Evolutionary conservation across 2,797 vertebrate species (phyloP).

Genomic region (Vultur gryphus): DNA sequence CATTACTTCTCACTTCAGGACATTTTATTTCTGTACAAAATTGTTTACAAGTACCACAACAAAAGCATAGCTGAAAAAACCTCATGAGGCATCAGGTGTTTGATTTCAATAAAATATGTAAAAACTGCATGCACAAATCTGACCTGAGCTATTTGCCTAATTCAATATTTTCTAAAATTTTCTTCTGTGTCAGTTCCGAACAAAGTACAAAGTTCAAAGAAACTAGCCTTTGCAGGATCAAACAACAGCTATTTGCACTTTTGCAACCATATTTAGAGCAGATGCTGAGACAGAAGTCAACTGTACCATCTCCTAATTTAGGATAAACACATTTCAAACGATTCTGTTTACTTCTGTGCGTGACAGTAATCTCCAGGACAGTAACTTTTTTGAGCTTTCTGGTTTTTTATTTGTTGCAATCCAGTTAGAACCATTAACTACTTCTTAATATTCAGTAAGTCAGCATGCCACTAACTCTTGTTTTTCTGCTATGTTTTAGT

Average conservation of each 20-base stretch:
- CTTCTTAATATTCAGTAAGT: not conserved
- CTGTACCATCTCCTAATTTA: not conserved
- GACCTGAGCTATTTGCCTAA: not conserved
- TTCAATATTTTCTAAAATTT: not conserved
- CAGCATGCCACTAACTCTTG: not conserved
- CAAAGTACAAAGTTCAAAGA: not conserved
- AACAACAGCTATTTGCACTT: not conserved
- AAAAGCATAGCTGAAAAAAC: not conserved
- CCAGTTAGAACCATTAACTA: not conserved
- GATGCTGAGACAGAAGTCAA: not conserved
- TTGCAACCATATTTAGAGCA: not conserved
- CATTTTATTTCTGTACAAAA: not conserved
- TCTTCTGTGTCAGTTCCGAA: not conserved
- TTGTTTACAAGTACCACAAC: not conserved
- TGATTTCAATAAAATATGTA: not conserved
- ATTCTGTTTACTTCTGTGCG: not conserved
- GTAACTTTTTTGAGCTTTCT: not conserved
- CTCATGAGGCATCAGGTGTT: not conserved
- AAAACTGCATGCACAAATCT: not conserved
- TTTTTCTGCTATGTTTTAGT: not conserved
- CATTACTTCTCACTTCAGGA: not conserved
- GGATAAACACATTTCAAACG: not conserved
- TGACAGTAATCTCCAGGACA: not conserved
- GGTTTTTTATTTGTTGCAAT: not conserved
- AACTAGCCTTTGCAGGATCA: not conserved